Conservation (phyloP, 23 tunicate species). For the Halocynthia roretzi region DNA sequence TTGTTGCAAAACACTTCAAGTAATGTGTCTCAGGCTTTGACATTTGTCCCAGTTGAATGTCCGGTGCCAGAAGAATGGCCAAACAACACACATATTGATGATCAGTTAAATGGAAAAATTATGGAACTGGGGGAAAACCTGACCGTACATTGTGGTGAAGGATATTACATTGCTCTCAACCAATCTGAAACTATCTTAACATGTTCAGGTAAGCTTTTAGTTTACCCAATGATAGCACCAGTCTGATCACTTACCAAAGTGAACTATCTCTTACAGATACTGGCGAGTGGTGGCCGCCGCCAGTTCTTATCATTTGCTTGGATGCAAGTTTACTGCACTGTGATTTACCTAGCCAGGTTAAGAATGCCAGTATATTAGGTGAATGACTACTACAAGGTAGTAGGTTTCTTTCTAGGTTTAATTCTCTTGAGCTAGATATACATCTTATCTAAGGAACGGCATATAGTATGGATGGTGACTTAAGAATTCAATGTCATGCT, state of each 20-base stretch:
- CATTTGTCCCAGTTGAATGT: constrained; percentile 28
- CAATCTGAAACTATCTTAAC: background rate
- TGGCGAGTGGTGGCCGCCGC: constrained; percentile 37
- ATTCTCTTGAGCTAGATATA: background rate
- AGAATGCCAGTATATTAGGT: constrained; percentile 22
- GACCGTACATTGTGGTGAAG: constrained; percentile 1
- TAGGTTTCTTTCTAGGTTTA: background rate
- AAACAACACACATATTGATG: background rate
- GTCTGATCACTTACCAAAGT: too few species aligned
- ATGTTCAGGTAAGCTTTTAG: constrained; percentile 2
- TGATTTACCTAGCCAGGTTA: constrained; percentile 17
- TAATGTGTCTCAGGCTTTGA: background rate
- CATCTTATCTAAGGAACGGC: background rate
- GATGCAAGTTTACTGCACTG: constrained; percentile 8
- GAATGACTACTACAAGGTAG: background rate
- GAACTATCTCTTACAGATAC: background rate
- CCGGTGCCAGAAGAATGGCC: constrained; percentile 7
- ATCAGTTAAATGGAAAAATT: background rate
- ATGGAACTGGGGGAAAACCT: background rate
- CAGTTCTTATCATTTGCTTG: constrained; percentile 18
- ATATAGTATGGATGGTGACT: constrained; percentile 6
- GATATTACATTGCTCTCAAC: constrained; percentile 8
- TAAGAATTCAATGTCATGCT: constrained; percentile 16
- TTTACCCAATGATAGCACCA: too few species aligned
- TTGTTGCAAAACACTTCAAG: too few species aligned